Percentiles rank a stretch among this genome's conserved stretches.
phyloP scores from a whole-genome alignment of 2,797 vertebrate genomes.

The Chanos chanos region DNA sequence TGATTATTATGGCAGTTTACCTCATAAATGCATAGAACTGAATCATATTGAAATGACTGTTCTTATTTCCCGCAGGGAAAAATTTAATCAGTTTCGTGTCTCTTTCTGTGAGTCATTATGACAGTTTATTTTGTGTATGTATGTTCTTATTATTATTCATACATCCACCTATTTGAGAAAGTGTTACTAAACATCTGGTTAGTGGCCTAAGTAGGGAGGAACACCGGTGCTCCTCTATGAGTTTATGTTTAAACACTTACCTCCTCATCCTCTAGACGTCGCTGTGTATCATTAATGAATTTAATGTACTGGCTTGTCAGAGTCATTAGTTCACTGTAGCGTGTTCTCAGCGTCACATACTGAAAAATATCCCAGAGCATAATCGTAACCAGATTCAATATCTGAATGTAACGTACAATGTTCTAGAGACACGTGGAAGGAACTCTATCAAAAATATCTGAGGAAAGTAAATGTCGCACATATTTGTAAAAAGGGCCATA shows the following conservation, averaged over 20 bases:
- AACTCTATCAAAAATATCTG: not conserved
- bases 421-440: not conserved
- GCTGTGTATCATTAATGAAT: conserved; percentile 82
- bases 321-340: conserved; percentile 89
- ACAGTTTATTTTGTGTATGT: too few relatives aligned
- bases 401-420: not conserved
- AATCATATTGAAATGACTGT: too few relatives aligned
- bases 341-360: conserved; percentile 88
- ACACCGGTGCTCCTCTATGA: not conserved
- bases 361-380: conserved; percentile 53
- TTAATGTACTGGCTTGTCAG: conserved; percentile 89
- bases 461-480: not conserved
- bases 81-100: too few relatives aligned
- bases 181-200: not conserved
- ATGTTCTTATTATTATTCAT: conserved; percentile 36
- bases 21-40: too few relatives aligned
- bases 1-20: too few relatives aligned
- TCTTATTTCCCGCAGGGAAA: too few relatives aligned
- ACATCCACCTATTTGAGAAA: conserved; percentile 21
- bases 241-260: conserved; percentile 59
- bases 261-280: conserved; percentile 88
- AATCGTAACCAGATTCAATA: too few relatives aligned
- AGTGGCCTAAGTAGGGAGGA: not conserved
- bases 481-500: not conserved
- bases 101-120: too few relatives aligned